Conservation (phyloP, 2,888 invertebrate species). For the Periphyllus acericola region DNA sequence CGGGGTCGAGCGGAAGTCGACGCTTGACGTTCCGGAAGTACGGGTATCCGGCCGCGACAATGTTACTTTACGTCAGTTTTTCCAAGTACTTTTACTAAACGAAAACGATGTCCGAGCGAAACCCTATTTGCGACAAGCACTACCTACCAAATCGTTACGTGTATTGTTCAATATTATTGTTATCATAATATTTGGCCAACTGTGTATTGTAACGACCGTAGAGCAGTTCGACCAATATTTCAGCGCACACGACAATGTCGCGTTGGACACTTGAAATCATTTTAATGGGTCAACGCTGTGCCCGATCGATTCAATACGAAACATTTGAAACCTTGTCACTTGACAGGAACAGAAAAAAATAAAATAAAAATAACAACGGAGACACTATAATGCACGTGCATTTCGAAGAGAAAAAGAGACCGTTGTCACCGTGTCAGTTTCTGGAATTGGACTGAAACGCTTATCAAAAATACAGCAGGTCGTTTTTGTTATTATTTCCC, state of each 20-base stretch:
- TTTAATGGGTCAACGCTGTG: not conserved
- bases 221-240: too few relatives aligned
- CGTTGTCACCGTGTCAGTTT: slow-evolving; percentile 1
- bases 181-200: too few relatives aligned
- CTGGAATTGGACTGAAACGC: not conserved
- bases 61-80: too few relatives aligned
- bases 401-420: not conserved
- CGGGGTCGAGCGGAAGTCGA: slow-evolving; percentile 72
- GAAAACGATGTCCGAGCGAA: too few relatives aligned
- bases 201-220: too few relatives aligned
- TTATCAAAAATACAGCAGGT: not conserved
- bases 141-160: too few relatives aligned
- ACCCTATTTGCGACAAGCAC: too few relatives aligned
- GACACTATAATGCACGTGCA: not conserved
- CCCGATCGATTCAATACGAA: not conserved
- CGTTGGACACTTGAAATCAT: not conserved
- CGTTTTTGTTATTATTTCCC: not conserved
- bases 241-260: not conserved
- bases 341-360: not conserved
- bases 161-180: too few relatives aligned
- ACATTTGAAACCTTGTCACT: slow-evolving; percentile 14
- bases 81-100: too few relatives aligned
- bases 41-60: not conserved
- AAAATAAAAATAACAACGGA: not conserved
- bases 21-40: slow-evolving; percentile 66